Base-by-base conservation (phyloP, 2,113 vertebrate species). In the Dipodomys merriami region DNA sequence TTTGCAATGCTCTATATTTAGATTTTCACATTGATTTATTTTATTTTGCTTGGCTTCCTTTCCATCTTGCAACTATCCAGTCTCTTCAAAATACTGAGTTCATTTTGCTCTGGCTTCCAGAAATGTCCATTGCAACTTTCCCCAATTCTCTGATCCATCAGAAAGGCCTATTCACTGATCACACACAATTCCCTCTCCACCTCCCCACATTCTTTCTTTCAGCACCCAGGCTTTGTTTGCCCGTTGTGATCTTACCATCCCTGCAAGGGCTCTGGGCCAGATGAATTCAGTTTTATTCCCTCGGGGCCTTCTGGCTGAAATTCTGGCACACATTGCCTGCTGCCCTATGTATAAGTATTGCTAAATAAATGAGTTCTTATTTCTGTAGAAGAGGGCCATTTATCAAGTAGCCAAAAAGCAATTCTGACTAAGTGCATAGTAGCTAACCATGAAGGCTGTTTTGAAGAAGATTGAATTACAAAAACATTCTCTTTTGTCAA, bases 201-300 rank as follows among this genome's bases (percentile, higher is more conserved):
- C 12, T 67, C 4, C 33, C 7, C 53, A 44, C 2, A 12, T 18
- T 7, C 33, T 39, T 7, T 53, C 29, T 49, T 22, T 53, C 23
- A n/a, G 3, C 7, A 25, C n/a, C 29, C 19, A 16, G 20, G 2
- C 6, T 23, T 33, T 8, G 2, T 18, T 33, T 33, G 12, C 2
- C 15, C 33, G 44, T 35, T 39, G 6, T 35, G 13, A 46, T 25
- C 44, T 88, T 29, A 15, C 10, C 16, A 35, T 20, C n/a, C n/a
- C 23, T 53, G 19, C 10, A 53, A 12, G 20, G 15, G 13, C 49
- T 53, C 60, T 87, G 25, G 25, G 53, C 53, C 53, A 57, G 15
- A 4, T 57, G 53, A 57, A 57, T 57, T 3, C 53, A 57, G 53
- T 18, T 13, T 57, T 57, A 57, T 57, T 57, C 12, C 53, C 15